Evolutionary conservation across 2,888 invertebrate species (phyloP).

Genomic region (Spilosoma lubricipeda): DNA sequence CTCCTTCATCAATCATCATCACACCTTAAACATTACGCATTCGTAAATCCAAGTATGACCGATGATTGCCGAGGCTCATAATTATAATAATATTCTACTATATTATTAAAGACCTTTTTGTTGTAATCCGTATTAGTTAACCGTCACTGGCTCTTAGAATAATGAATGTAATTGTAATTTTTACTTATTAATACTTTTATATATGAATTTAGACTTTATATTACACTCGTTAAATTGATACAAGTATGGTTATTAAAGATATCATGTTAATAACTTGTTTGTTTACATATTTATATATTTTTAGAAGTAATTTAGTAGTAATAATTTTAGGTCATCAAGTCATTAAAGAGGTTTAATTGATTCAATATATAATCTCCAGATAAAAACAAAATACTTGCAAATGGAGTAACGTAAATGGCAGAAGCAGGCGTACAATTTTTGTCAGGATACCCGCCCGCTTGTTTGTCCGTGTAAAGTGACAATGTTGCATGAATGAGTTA

Average conservation of each 20-base stretch:
- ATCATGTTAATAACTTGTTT: constrained; percentile 17
- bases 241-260: constrained; percentile 13
- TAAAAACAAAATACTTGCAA: background rate
- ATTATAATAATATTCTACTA: constrained; percentile 14
- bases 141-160: constrained; percentile 12
- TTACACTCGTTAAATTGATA: constrained; percentile 16
- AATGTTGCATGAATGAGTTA: background rate
- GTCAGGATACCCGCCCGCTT: no score
- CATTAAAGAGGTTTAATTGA: background rate
- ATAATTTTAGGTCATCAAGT: background rate
- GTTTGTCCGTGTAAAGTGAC: background rate
- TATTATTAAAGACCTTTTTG: constrained; percentile 22
- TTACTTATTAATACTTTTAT: constrained; percentile 33
- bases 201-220: constrained; percentile 27
- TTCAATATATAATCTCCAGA: background rate
- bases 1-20: constrained; percentile 21
- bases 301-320: background rate
- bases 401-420: background rate
- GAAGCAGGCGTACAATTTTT: background rate
- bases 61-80: constrained; percentile 18
- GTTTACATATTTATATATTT: background rate
- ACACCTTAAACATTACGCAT: constrained; percentile 18
- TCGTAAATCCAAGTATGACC: constrained; percentile 10
- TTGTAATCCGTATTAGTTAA: constrained; percentile 24
- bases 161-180: constrained; percentile 27